These are phyloP conservation scores for Propithecus deckenii DNA, from an alignment of 2,797 vertebrate genomes.

Conservation along the genomic window DNA sequence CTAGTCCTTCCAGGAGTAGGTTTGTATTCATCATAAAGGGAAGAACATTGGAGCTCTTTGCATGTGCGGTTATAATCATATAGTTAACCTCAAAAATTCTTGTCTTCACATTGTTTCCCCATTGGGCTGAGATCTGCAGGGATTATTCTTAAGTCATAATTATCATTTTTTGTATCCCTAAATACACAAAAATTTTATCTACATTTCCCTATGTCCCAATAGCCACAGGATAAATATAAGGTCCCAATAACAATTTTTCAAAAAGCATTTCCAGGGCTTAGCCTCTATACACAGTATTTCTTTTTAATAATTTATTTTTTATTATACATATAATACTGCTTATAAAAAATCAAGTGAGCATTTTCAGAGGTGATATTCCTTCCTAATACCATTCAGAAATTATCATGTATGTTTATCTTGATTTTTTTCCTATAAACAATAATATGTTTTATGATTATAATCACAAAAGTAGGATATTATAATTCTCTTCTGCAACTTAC, in stretches of 20 bases:
- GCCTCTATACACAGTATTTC: background rate
- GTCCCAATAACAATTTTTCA: background rate
- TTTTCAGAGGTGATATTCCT: background rate
- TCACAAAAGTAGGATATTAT: background rate
- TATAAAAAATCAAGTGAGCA: background rate
- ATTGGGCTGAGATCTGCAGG: slow-evolving; percentile 8
- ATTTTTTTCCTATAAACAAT: background rate
- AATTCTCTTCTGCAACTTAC: background rate
- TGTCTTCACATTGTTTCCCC: background rate
- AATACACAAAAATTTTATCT: background rate
- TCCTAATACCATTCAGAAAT: background rate
- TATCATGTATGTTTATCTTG: background rate
- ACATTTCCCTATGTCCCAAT: background rate
- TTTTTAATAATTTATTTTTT: background rate
- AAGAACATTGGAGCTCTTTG: background rate
- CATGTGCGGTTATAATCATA: background rate
- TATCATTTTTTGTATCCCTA: background rate
- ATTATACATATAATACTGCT: background rate
- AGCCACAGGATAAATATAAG: background rate
- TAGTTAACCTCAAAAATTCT: background rate
- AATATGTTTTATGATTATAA: background rate
- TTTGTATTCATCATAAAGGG: background rate
- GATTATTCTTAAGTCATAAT: slow-evolving; percentile 18
- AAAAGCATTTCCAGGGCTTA: background rate
- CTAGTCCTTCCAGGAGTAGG: background rate